Evolutionary conservation across 2,888 invertebrate genomes (phyloP).

Genomic region (Eupithecia exiguata): DNA sequence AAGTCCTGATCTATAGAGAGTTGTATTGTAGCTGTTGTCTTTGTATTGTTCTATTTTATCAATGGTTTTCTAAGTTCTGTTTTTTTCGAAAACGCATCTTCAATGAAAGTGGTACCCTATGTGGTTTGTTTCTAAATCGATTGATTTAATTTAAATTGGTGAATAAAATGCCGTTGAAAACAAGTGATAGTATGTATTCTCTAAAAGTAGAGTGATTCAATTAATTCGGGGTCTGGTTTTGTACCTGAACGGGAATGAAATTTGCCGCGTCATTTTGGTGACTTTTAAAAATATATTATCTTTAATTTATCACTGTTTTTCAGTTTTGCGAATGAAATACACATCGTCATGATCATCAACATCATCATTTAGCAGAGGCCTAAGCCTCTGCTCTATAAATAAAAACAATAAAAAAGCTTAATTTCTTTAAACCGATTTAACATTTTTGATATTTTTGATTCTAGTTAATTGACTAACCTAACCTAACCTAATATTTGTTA

Average conservation of each 20-base stretch:
- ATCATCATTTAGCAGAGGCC: no score
- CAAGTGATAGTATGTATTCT: background rate
- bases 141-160: background rate
- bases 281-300: background rate
- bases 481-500: no score
- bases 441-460: no score
- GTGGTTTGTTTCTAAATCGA: background rate
- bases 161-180: background rate
- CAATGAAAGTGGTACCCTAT: background rate
- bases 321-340: no score
- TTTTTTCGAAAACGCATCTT: background rate
- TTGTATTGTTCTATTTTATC: background rate
- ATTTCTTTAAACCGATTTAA: no score
- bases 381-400: no score
- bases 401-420: no score
- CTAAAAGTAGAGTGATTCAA: background rate
- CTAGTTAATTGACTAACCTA: no score
- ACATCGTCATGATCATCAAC: no score
- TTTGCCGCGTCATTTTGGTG: background rate
- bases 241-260: background rate
- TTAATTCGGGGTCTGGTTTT: background rate
- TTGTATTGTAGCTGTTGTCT: background rate
- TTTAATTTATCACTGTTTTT: background rate
- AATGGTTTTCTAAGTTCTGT: background rate
- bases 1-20: background rate